Percentiles rank a stretch among this genome's conserved stretches.
Conservation (phyloP, 2,113 vertebrate species). For the Lamprologus sp. region DNA sequence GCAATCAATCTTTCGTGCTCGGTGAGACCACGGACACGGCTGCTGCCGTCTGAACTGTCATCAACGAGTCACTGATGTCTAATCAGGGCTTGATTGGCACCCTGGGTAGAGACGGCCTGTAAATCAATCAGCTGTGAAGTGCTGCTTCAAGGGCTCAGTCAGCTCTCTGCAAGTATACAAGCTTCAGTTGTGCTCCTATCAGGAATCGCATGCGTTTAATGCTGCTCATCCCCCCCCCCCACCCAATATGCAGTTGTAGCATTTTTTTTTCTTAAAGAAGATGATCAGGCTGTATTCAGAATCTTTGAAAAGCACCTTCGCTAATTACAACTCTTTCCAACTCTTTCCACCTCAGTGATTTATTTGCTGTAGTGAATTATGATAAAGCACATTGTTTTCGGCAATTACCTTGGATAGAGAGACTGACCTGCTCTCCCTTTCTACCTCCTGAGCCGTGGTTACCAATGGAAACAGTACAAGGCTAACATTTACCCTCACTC, state of each 20-base stretch:
- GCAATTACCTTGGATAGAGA: constrained; percentile 32
- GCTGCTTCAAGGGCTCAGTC: constrained; percentile 36
- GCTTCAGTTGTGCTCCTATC: background rate
- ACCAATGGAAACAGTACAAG: constrained; percentile 67
- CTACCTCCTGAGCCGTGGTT: constrained; percentile 49
- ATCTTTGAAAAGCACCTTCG: background rate
- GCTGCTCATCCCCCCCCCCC: background rate
- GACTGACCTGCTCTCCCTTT: constrained; percentile 47
- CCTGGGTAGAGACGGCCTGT: constrained; percentile 45
- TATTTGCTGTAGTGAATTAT: constrained; percentile 26
- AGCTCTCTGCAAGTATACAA: background rate
- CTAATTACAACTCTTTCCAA: constrained; percentile 17
- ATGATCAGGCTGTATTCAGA: background rate
- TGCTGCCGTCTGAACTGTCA: constrained; percentile 37
- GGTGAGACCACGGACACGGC: background rate
- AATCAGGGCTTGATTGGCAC: constrained; percentile 68
- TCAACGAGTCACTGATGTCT: constrained; percentile 42
- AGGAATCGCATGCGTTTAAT: background rate
- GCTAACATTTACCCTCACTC: constrained; percentile 61
- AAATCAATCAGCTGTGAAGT: constrained; percentile 58
- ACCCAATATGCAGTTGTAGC: background rate
- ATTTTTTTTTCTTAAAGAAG: background rate
- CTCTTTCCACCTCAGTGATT: background rate
- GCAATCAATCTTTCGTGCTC: constrained; percentile 42
- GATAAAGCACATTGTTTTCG: constrained; percentile 39